phyloP scores from a whole-genome alignment of 2,113 vertebrate species.

The Microcebus lehilahytsara region DNA sequence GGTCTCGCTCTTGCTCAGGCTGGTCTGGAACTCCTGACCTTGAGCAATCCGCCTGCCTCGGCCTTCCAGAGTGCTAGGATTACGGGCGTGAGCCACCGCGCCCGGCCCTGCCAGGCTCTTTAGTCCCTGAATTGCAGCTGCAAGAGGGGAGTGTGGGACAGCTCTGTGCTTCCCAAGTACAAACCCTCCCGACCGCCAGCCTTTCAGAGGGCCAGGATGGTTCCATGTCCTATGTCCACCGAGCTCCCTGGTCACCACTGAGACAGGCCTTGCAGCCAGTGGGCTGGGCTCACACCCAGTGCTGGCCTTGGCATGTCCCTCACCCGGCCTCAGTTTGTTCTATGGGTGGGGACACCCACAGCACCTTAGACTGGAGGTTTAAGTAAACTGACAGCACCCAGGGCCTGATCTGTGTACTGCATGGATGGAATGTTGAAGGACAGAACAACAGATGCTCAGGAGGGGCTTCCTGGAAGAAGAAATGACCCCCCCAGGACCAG shows the following conservation, averaged over 20 bases:
- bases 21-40: too few species aligned
- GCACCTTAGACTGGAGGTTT: not conserved
- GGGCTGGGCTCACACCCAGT: not conserved
- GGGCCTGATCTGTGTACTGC: accelerated
- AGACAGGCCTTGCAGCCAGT: not conserved
- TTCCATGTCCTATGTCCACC: accelerated
- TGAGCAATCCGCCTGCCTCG: too few species aligned
- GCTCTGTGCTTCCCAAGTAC: not conserved
- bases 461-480: not conserved
- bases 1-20: too few species aligned
- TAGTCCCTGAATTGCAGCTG: not conserved
- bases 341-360: accelerated
- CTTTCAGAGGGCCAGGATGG: not conserved
- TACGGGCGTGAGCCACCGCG: too few species aligned
- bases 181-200: accelerated
- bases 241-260: accelerated
- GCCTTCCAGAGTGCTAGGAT: too few species aligned
- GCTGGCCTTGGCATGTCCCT: not conserved
- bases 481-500: not conserved
- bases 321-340: not conserved
- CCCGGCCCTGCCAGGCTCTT: not conserved
- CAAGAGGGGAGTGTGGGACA: not conserved
- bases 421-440: accelerated
- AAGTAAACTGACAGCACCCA: not conserved
- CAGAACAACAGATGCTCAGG: accelerated